Conservation (phyloP, 2,888 invertebrate genomes). For the Philereme transversata region DNA sequence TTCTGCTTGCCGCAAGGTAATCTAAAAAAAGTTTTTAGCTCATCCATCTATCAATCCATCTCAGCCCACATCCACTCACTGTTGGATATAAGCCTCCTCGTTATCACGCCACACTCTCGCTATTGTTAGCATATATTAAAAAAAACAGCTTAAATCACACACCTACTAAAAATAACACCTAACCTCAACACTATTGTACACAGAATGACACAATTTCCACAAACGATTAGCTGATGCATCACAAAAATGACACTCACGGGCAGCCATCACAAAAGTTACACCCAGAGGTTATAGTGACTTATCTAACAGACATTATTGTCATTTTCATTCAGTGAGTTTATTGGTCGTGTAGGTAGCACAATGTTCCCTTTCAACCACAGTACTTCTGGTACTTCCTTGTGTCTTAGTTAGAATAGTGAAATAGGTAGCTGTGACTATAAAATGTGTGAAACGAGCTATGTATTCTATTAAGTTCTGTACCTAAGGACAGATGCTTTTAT, state of each 20-base stretch:
- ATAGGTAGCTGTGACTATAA: slow-evolving; percentile 25
- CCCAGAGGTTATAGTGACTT: slow-evolving; percentile 6
- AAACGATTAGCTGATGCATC: slow-evolving; percentile 36
- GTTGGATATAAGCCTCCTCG: too few relatives aligned
- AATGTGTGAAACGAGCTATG: background rate
- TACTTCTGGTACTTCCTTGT: slow-evolving; percentile 24
- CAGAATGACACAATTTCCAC: slow-evolving; percentile 17
- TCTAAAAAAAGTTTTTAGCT: too few relatives aligned
- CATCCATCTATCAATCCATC: too few relatives aligned
- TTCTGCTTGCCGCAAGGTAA: too few relatives aligned
- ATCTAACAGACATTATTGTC: slow-evolving; percentile 22
- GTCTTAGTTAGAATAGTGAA: too few relatives aligned
- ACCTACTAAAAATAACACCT: slow-evolving; percentile 2
- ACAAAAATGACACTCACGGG: slow-evolving; percentile 37
- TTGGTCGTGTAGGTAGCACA: slow-evolving; percentile 46
- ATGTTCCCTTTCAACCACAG: slow-evolving; percentile 37
- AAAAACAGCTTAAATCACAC: too few relatives aligned
- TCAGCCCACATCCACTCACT: too few relatives aligned
- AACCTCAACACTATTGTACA: background rate
- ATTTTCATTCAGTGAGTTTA: slow-evolving; percentile 34
- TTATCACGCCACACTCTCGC: too few relatives aligned
- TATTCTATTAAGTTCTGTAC: background rate
- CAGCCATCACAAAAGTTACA: background rate
- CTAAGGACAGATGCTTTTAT: too few relatives aligned
- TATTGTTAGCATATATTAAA: too few relatives aligned